Base-by-base conservation (phyloP, 2,797 vertebrate genomes). In the Karalla daura region DNA sequence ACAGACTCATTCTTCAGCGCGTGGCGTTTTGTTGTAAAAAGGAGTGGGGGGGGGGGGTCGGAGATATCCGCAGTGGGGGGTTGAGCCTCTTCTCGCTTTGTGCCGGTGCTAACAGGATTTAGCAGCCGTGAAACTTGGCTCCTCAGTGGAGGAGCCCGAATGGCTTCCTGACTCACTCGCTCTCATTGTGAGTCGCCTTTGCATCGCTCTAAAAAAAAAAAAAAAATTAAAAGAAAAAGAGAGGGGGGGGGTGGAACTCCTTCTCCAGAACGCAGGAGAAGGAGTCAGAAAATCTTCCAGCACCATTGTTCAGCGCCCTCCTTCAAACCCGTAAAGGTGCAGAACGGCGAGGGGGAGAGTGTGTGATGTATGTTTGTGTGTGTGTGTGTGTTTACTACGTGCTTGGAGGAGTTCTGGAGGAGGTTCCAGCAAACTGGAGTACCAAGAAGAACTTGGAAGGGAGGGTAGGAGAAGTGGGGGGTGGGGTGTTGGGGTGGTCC, bases 31-130 rank as follows among this genome's bases (percentile, higher is more conserved):
- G n/a, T 60, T 74, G 71, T 76, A 74, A 84, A 89, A n/a, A n/a
- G n/a, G n/a, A n/a, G n/a, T n/a, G n/a, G n/a, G n/a, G n/a, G n/a
- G n/a, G n/a, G 79, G 39, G 81, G 86, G 81, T 87, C 37, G 7
- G 55, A 81, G 75, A 83, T 77, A 88, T 65, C 74, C 78, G 21
- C 86, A 85, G 84, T 74, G 80, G 84, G 87, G 88, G 84, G 83
- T 80, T 86, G 77, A 89, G 78, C 78, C 72, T 77, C 72, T 76
- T 79, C 74, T 66, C 54, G 77, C 75, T 91, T 84, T 89, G 83
- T 77, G 79, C 70, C 30, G 55, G 60, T 72, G 71, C 85, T 91
- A 92, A 92, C 82, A 84, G 87, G 90, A 93, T 93, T 93, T 89
- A 81, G 86, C 80, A 86, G 74, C 86, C 76, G 45, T 91, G 89